Evolutionary conservation across 2,888 invertebrate species (phyloP).

Genomic region (Criorhina ranunculi): DNA sequence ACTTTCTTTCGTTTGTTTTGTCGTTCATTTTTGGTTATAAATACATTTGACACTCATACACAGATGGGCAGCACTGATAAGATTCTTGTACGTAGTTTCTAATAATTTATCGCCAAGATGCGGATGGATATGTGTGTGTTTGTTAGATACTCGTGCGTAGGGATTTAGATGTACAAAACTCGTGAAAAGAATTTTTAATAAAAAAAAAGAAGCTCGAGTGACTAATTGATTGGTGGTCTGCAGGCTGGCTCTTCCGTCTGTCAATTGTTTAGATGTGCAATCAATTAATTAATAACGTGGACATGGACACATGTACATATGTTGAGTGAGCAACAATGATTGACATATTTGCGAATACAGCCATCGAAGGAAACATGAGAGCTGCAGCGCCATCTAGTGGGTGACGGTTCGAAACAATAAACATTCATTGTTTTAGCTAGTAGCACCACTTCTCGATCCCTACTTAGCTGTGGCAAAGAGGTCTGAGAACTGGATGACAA

Average conservation of each 20-base stretch:
- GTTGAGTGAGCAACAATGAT: too few relatives aligned
- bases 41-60: constrained; percentile 61
- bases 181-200: constrained; percentile 47
- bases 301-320: too few relatives aligned
- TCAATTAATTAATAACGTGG: constrained; percentile 47
- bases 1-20: constrained; percentile 16
- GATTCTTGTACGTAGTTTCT: constrained; percentile 54
- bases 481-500: too few relatives aligned
- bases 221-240: constrained; percentile 69
- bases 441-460: too few relatives aligned
- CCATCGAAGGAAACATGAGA: too few relatives aligned
- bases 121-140: background rate
- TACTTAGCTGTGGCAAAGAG: too few relatives aligned
- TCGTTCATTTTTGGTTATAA: constrained; percentile 45
- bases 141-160: constrained; percentile 53
- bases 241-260: constrained; percentile 41
- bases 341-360: too few relatives aligned
- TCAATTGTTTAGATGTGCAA: constrained; percentile 48
- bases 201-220: constrained; percentile 15
- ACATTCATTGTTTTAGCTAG: too few relatives aligned
- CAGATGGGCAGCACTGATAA: constrained; percentile 56
- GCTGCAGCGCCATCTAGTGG: too few relatives aligned
- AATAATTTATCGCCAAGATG: constrained; percentile 64
- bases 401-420: too few relatives aligned
- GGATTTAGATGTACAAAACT: constrained; percentile 30